Percentiles rank a stretch among this genome's conserved stretches.
These are phyloP conservation scores for Noctuana brunneofusca DNA, from an alignment of 2,888 invertebrate species.

Conservation along the genomic window DNA sequence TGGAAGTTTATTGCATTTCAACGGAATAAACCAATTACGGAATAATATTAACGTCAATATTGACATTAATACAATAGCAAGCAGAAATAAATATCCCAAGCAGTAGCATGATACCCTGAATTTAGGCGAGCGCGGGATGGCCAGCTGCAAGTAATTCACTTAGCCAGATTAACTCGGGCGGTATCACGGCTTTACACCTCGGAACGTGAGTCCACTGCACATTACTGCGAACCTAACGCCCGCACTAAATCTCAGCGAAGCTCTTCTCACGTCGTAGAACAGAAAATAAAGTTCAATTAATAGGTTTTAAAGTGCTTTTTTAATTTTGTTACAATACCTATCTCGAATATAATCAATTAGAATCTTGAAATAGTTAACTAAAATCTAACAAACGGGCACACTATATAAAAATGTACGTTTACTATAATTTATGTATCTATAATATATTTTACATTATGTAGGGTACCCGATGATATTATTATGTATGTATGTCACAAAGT, in stretches of 20 bases:
- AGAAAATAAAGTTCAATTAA: constrained; percentile 37
- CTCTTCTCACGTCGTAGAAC: constrained; percentile 38
- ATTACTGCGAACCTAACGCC: constrained; percentile 39
- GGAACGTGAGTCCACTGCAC: constrained; percentile 51
- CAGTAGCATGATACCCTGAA: constrained; percentile 11
- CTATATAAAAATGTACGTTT: no score
- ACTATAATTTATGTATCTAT: no score
- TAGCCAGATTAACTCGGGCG: constrained; percentile 65
- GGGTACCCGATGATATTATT: no score
- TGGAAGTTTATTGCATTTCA: no score
- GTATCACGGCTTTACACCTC: constrained; percentile 59
- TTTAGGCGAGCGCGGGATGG: constrained; percentile 3
- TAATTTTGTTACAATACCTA: not conserved
- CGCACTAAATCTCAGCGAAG: constrained; percentile 35
- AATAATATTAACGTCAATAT: no score
- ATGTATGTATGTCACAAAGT: not conserved
- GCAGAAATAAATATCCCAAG: constrained; percentile 1
- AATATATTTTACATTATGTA: no score
- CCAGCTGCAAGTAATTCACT: constrained; percentile 58
- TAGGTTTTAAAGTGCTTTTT: constrained; percentile 1
- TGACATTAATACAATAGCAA: not conserved
- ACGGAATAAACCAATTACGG: no score
- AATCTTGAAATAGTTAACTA: no score
- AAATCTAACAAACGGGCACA: no score
- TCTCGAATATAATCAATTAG: not conserved